These are phyloP conservation scores for Rhagologus leucostigma DNA, from an alignment of 2,113 vertebrate genomes.

Conservation along the genomic window DNA sequence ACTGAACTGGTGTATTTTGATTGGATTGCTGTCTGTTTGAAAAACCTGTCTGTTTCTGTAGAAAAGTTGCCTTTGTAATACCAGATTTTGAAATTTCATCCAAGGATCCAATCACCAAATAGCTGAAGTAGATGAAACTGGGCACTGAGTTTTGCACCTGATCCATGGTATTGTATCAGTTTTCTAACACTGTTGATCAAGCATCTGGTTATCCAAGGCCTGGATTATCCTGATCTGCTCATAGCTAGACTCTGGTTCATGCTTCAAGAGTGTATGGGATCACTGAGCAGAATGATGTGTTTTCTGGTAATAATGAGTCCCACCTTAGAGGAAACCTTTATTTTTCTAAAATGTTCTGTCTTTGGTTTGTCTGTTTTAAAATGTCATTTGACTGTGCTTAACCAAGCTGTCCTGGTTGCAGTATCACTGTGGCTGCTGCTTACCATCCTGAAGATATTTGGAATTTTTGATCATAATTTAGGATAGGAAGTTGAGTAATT, in stretches of 20 bases:
- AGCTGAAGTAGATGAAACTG: background rate
- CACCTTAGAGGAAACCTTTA: background rate
- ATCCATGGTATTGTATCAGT: background rate
- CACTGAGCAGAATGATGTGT: background rate
- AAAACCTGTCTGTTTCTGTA: background rate
- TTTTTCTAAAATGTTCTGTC: background rate
- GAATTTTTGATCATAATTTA: background rate
- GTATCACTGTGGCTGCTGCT: background rate
- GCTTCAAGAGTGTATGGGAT: background rate
- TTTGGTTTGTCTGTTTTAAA: background rate
- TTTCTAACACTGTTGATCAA: background rate
- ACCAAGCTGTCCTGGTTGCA: background rate
- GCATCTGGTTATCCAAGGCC: background rate
- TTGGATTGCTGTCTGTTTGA: background rate
- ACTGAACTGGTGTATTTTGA: background rate
- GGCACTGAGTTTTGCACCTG: background rate
- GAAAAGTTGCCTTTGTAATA: background rate
- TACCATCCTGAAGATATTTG: background rate
- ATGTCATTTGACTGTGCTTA: background rate
- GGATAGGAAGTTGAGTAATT: background rate
- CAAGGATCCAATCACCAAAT: background rate
- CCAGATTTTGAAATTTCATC: background rate
- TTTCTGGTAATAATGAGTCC: background rate
- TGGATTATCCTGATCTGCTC: background rate
- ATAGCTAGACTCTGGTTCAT: background rate